Evolutionary conservation across 2,113 vertebrate genomes (phyloP).

Genomic region (Terrapene triunguis): DNA sequence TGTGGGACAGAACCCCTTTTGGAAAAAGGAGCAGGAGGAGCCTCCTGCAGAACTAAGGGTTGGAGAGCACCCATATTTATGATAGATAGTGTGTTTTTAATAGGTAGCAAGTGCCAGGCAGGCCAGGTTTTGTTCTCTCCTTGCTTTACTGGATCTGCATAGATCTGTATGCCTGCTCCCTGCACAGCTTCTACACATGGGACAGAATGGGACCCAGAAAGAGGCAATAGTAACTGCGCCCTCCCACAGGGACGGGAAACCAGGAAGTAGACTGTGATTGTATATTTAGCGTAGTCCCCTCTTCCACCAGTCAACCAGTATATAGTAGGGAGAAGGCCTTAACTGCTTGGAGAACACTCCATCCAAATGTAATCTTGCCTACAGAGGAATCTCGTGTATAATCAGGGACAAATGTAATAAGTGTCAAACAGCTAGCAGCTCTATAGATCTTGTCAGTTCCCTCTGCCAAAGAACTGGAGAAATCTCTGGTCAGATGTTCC

Average conservation of each 20-base stretch:
- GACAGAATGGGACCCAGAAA: conserved; percentile 33
- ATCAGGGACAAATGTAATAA: not conserved
- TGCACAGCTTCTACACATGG: conserved; percentile 10
- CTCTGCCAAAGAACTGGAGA: not conserved
- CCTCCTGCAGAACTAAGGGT: not conserved
- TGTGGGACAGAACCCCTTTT: not conserved
- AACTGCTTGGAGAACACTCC: not conserved
- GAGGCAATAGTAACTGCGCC: not conserved
- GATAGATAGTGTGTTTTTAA: conserved; percentile 41
- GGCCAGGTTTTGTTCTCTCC: conserved; percentile 27
- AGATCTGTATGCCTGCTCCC: not conserved
- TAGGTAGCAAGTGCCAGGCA: conserved; percentile 40
- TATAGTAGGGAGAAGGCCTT: not conserved
- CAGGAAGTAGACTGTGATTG: not conserved
- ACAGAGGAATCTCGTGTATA: not conserved
- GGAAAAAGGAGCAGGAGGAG: conserved; percentile 3
- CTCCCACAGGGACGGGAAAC: not conserved
- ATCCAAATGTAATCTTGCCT: not conserved
- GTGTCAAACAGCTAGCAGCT: not conserved
- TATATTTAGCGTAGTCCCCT: not conserved
- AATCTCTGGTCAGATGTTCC: not conserved
- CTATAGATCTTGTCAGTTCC: not conserved
- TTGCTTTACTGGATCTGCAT: not conserved
- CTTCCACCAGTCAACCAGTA: conserved; percentile 25
- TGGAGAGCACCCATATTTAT: not conserved